Base-by-base conservation (phyloP, 2,113 vertebrate species). In the Notothenia rossii region DNA sequence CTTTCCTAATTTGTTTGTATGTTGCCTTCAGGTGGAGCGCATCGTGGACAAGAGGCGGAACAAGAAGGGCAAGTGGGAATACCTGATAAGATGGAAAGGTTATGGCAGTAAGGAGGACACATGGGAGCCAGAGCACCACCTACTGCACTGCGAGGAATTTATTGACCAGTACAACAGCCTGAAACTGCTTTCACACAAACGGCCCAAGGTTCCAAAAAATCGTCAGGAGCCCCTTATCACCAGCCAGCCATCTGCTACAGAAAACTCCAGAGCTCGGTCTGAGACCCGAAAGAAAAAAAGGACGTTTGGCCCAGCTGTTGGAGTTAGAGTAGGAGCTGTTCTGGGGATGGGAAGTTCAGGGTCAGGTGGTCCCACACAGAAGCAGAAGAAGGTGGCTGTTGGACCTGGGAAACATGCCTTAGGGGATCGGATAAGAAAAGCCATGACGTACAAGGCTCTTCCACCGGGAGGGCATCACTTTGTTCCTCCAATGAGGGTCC, bases 1-100 rank as follows among this genome's bases (percentile, higher is more conserved):
- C 36, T 40, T 40, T 40, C 11, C 20, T 48, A 2, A 48, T 36
- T 40, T 13, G 1, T 79, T 20, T 82, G 3, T 85, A 20, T 83
- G 33, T 43, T 76, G 13, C 22, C 63, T 77, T 25, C 89, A 99
- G 98, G 98, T 99, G 53, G 98, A 99, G 90, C 96, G 96, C 84
- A 99, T 99, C 56, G 97, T 99, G 76, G 98, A 98, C 94, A 99
- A 98, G 93, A 96, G 98, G 81, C 98, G 97, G 91, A 99, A 97
- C 93, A 98, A 97, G 88, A 99, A 99, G 83, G 98, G 98, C 2
- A 98, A 99, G 89, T 99, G 97, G 97, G 98, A 99, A 83, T 99
- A 98, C 83, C 95, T 99, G 14, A 99, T 99, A 83, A 94, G 98
- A 51, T 99, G 98, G 98, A 99, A 99, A 93, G 97, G 98, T 64